Evolutionary conservation across 2,888 invertebrate genomes (phyloP), one percentile per base, ranked within the genome.

Genomic region (Poecilus cupreus): DNA sequence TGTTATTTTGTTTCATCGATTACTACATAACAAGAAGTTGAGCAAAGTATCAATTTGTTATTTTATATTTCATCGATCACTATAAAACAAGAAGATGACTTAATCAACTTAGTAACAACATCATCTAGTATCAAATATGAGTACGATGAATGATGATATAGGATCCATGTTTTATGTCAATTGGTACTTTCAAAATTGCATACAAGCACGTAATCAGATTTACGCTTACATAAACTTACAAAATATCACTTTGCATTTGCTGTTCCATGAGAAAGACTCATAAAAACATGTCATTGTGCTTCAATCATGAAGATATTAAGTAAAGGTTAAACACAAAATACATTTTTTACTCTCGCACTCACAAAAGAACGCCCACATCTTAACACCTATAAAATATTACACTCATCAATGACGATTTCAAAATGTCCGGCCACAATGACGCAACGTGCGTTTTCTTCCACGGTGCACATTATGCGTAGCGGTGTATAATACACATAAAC

Each of bases 401-500:
- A 43, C 1, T 32, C 32, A 32, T 32, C 32, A 32, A 32, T 8
- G 8, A 2, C 32, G 32, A 32, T 32, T 32, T 32, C 32, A 32
- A 6, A 32, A 32, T 32, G 32, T 32, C 32, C 32, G 32, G 1
- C 4, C 32, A 16, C 18, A 49, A 49, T 18, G 49, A 49, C 18
- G 49, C 18, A 49, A 49, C 54, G 54, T 54, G 54, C 18, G 22
- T 22, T 10, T 13, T 54, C 13, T 54, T 54, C 18, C 10, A 11
- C 54, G 13, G 18, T 11, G 18, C 54, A 18, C n/a, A 22, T 54
- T 54, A 54, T 18, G 20, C 54, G 18, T 54, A 54, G 13, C 54
- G 54, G n/a, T 26, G 51, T 75, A 13, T 13, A 70, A 75, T 8
- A n/a, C 43, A 24, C 32, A 75, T 75, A 24, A 49, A 72, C 43